Conservation (phyloP, 23 tunicate genomes). For the Clavelina lepadiformis region DNA sequence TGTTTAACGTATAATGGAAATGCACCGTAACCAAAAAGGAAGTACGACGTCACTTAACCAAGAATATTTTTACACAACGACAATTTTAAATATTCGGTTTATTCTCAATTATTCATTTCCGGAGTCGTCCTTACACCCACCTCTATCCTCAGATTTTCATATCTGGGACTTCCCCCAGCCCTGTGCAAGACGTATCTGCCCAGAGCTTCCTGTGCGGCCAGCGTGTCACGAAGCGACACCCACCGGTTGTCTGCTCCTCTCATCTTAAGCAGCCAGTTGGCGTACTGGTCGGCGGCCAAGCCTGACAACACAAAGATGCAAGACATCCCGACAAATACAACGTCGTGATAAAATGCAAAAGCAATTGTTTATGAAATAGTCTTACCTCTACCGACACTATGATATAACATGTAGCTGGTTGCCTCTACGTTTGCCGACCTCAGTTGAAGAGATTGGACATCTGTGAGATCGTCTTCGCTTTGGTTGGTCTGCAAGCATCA, state of each 20-base stretch:
- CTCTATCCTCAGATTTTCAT: too few relatives aligned
- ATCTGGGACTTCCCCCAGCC: too few relatives aligned
- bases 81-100: too few relatives aligned
- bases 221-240: slow-evolving; percentile 47
- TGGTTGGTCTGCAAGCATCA: too few relatives aligned
- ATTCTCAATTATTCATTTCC: too few relatives aligned
- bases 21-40: too few relatives aligned
- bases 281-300: slow-evolving; percentile 22
- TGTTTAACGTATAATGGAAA: too few relatives aligned
- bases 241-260: slow-evolving; percentile 35
- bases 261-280: slow-evolving; percentile 55
- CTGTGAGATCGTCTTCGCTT: not conserved
- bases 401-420: slow-evolving; percentile 33
- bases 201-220: slow-evolving; percentile 53
- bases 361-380: too few relatives aligned
- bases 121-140: too few relatives aligned
- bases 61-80: too few relatives aligned
- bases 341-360: too few relatives aligned
- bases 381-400: slow-evolving; percentile 26
- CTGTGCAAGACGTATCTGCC: slow-evolving; percentile 39
- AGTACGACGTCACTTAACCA: too few relatives aligned
- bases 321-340: not conserved
- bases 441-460: slow-evolving; percentile 6
- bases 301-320: slow-evolving; percentile 19
- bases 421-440: slow-evolving; percentile 36